Evolutionary conservation across 2,797 vertebrate species (phyloP).

Genomic region (Siniperca undulata): DNA sequence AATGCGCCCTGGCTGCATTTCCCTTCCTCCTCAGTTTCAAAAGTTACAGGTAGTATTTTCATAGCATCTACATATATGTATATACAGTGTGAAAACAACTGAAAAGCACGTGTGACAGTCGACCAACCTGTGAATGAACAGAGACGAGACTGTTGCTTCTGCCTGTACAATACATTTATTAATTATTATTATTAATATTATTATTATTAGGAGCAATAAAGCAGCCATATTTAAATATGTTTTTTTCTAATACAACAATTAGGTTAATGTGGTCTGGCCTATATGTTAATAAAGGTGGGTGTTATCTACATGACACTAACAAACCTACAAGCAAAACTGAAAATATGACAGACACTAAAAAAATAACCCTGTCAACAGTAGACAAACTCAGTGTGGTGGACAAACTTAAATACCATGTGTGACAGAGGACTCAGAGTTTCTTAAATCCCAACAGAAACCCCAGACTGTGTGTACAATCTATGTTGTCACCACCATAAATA

Average conservation of each 20-base stretch:
- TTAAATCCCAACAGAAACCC: background rate
- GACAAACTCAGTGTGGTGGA: conserved; percentile 39
- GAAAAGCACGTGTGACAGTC: fast-evolving
- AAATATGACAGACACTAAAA: conserved; percentile 39
- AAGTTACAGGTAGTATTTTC: background rate
- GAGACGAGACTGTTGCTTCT: conserved; percentile 25
- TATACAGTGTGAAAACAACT: background rate
- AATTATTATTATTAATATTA: conserved; percentile 57
- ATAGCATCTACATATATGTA: background rate
- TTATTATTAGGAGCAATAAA: conserved; percentile 84
- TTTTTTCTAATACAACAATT: conserved; percentile 84
- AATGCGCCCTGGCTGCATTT: background rate
- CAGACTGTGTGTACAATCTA: conserved; percentile 8
- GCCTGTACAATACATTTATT: conserved; percentile 92
- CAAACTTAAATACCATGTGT: conserved; percentile 34
- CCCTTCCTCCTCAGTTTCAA: background rate
- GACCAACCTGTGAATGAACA: background rate
- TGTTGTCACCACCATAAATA: conserved; percentile 4
- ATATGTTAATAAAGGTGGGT: conserved; percentile 80
- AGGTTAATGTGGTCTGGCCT: conserved; percentile 85
- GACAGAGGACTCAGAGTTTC: conserved; percentile 11
- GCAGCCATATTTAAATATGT: conserved; percentile 86
- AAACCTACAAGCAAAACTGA: conserved; percentile 83
- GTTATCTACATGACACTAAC: conserved; percentile 85
- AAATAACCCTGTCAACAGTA: conserved; percentile 19